These are phyloP conservation scores for Ophion slaviceki DNA, from an alignment of 2,888 invertebrate species.

Conservation along the genomic window DNA sequence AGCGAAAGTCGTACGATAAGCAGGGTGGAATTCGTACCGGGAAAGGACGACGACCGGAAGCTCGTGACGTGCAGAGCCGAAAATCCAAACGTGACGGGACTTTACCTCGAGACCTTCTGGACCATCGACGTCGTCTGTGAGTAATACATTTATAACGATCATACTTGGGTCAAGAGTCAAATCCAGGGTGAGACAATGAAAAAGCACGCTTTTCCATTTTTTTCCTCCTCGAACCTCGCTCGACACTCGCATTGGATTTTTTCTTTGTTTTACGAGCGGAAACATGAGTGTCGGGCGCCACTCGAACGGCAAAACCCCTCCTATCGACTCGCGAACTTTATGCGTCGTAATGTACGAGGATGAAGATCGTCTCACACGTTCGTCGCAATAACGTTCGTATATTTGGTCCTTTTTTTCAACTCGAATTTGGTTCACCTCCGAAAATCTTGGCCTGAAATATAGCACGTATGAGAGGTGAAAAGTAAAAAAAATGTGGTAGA, in stretches of 20 bases:
- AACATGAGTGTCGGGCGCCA: conserved; percentile 29
- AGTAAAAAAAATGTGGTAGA: conserved; percentile 33
- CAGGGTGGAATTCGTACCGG: conserved; percentile 94
- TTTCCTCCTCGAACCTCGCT: conserved; percentile 55
- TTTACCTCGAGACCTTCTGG: conserved; percentile 93
- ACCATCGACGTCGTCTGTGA: conserved; percentile 95
- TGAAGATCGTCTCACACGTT: conserved; percentile 55
- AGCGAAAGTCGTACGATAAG: conserved; percentile 93
- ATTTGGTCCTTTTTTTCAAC: conserved; percentile 8
- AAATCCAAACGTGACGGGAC: conserved; percentile 94
- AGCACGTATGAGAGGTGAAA: neutral
- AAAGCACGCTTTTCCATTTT: conserved; percentile 35
- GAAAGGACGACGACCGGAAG: conserved; percentile 95
- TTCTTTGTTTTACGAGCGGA: conserved; percentile 49
- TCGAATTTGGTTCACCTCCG: conserved; percentile 44
- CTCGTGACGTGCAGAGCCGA: conserved; percentile 94
- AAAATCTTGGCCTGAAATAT: conserved; percentile 33
- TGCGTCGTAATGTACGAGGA: conserved; percentile 68
- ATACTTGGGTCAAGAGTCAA: conserved; percentile 26
- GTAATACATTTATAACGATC: conserved; percentile 83
- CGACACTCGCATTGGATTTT: conserved; percentile 42
- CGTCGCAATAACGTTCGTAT: conserved; percentile 53
- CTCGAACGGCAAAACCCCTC: conserved; percentile 33
- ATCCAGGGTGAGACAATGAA: conserved; percentile 30
- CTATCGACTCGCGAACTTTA: conserved; percentile 70